Evolutionary conservation across 2,113 vertebrate species (phyloP).

Genomic region (Trichechus manatus): DNA sequence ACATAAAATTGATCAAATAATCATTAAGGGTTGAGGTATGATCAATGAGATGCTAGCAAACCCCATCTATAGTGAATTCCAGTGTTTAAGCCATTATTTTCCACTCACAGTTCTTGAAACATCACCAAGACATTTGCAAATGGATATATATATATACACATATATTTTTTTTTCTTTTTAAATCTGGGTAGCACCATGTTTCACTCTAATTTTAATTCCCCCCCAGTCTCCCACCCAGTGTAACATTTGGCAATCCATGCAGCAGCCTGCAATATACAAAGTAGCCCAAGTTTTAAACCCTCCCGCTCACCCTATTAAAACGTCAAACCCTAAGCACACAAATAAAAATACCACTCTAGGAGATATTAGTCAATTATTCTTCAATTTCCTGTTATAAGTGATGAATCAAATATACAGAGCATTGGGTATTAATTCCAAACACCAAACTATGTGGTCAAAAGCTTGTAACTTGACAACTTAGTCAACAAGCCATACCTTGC

Average conservation of each 20-base stretch:
- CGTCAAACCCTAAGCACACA: slow-evolving; percentile 29
- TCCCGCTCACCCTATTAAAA: not conserved
- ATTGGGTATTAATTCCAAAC: slow-evolving; percentile 35
- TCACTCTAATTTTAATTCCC: slow-evolving; percentile 31
- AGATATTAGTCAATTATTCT: not conserved
- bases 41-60: slow-evolving; percentile 24
- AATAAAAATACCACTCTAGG: slow-evolving; percentile 57
- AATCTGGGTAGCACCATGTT: slow-evolving; percentile 84
- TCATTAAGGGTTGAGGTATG: not conserved
- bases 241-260: slow-evolving; percentile 71
- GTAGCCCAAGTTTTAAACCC: rapidly evolving
- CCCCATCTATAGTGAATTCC: slow-evolving; percentile 13
- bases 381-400: not conserved
- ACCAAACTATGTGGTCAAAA: not conserved
- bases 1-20: not conserved
- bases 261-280: not conserved
- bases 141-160: not conserved
- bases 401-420: slow-evolving; percentile 47
- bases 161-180: not conserved
- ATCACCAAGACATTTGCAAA: slow-evolving; percentile 67
- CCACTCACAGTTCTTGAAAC: not conserved
- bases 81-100: slow-evolving; percentile 46
- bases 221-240: slow-evolving; percentile 57
- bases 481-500: not conserved
- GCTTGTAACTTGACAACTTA: not conserved